Conservation (phyloP, 2,113 vertebrate species). For the Archilochus colubris region DNA sequence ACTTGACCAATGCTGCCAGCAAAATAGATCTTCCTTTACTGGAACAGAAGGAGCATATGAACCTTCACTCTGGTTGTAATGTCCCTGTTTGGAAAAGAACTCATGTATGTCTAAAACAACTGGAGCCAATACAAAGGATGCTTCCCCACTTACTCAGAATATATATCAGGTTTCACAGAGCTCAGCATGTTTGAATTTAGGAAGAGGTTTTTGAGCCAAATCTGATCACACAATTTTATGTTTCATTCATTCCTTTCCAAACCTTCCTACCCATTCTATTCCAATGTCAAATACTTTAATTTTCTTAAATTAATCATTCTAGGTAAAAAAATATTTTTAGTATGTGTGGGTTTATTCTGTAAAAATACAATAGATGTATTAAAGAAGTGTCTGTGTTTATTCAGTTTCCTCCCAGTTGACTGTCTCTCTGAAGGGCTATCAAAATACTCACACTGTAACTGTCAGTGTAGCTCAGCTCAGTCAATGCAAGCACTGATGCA, state of each 20-base stretch:
- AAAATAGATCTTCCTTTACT: neutral
- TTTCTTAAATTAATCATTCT: neutral
- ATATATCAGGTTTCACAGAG: neutral
- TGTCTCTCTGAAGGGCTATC: neutral
- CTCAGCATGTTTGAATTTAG: neutral
- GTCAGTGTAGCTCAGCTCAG: constrained; percentile 6
- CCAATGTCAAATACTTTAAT: neutral
- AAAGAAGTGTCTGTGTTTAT: neutral
- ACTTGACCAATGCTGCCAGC: neutral
- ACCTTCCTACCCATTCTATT: neutral
- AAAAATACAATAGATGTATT: neutral
- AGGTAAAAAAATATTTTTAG: neutral
- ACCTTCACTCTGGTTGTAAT: neutral
- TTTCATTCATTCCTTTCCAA: neutral
- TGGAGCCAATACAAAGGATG: neutral
- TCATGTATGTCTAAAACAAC: neutral
- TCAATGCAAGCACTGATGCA: neutral
- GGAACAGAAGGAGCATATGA: neutral
- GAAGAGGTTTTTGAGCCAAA: neutral
- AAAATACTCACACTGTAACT: neutral
- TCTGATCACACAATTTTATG: neutral
- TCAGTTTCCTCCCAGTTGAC: neutral
- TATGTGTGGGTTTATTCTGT: neutral
- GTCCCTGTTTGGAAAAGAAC: neutral
- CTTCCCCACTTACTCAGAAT: neutral